Percentiles rank a stretch among this genome's conserved stretches.
Conservation (phyloP, 2,888 invertebrate species). For the Euproctis similis region DNA sequence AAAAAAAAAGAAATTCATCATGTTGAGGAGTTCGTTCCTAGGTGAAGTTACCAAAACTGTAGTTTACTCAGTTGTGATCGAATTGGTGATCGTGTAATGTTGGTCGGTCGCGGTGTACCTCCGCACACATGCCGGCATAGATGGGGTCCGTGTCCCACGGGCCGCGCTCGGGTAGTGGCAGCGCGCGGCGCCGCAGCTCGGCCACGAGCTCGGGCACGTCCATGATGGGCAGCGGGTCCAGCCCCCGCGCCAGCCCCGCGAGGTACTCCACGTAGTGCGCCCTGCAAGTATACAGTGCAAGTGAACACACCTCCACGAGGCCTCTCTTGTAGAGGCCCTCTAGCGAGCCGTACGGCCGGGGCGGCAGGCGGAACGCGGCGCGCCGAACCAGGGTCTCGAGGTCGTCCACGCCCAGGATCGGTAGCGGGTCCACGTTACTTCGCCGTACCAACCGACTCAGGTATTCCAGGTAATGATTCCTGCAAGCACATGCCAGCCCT, state of each 20-base stretch:
- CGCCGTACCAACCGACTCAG: slow-evolving; percentile 85
- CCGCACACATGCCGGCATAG: slow-evolving; percentile 88
- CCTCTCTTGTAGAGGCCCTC: slow-evolving; percentile 79
- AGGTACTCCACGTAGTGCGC: slow-evolving; percentile 97
- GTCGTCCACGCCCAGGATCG: slow-evolving; percentile 85
- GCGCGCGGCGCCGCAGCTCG: slow-evolving; percentile 89
- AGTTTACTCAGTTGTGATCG: too few species aligned
- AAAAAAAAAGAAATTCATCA: too few species aligned
- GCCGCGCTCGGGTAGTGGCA: slow-evolving; percentile 87
- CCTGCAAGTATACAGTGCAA: slow-evolving; percentile 77
- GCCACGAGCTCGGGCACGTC: slow-evolving; percentile 90
- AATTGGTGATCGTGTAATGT: too few species aligned
- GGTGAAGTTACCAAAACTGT: too few species aligned
- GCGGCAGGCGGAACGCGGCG: slow-evolving; percentile 83
- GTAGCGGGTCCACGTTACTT: slow-evolving; percentile 84
- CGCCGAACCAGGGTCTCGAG: slow-evolving; percentile 87
- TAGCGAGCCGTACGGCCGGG: slow-evolving; percentile 84
- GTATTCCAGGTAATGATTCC: slow-evolving; percentile 94
- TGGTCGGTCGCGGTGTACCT: slow-evolving; percentile 79
- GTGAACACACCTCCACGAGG: slow-evolving; percentile 78
- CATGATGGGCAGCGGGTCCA: slow-evolving; percentile 94
- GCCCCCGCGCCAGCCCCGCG: slow-evolving; percentile 88
- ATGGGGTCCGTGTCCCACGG: slow-evolving; percentile 89
- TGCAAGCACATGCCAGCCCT: slow-evolving; percentile 72
- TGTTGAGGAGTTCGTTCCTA: too few species aligned